Percentiles rank a stretch among this genome's conserved stretches.
Conservation (phyloP, 2,797 vertebrate genomes). For the Urocyon cinereoargenteus region DNA sequence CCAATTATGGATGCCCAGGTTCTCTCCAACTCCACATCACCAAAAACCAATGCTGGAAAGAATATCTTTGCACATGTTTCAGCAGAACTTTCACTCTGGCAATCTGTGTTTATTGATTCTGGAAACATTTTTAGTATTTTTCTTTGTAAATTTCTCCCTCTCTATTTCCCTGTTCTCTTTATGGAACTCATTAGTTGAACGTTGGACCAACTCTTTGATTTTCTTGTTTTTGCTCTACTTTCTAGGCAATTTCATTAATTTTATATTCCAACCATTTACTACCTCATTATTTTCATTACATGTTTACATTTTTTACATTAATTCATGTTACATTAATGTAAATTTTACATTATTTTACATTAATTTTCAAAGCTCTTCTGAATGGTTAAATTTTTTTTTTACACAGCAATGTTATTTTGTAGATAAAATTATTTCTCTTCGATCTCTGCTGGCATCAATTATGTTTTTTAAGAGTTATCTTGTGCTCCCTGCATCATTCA, state of each 20-base stretch:
- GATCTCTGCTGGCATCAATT: background rate
- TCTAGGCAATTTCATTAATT: background rate
- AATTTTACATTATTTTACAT: background rate
- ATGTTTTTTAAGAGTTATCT: background rate
- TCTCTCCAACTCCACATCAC: background rate
- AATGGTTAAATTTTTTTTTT: background rate
- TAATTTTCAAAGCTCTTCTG: background rate
- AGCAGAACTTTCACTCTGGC: background rate
- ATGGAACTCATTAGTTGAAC: background rate
- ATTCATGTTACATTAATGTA: slow-evolving; percentile 1
- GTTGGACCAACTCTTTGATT: background rate
- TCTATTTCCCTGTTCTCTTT: background rate
- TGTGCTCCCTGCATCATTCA: background rate
- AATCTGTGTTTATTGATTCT: background rate
- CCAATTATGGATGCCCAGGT: background rate
- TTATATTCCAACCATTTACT: background rate
- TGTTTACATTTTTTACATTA: background rate
- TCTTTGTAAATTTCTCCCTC: slow-evolving; percentile 56
- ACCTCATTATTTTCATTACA: background rate
- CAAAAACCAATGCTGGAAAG: background rate
- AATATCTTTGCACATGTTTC: background rate
- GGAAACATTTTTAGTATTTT: slow-evolving; percentile 22
- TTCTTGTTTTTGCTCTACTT: background rate
- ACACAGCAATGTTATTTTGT: background rate
- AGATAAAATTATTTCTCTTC: slow-evolving; percentile 1